phyloP scores from a whole-genome alignment of 2,797 vertebrate genomes.

The Aphelocoma californica region DNA sequence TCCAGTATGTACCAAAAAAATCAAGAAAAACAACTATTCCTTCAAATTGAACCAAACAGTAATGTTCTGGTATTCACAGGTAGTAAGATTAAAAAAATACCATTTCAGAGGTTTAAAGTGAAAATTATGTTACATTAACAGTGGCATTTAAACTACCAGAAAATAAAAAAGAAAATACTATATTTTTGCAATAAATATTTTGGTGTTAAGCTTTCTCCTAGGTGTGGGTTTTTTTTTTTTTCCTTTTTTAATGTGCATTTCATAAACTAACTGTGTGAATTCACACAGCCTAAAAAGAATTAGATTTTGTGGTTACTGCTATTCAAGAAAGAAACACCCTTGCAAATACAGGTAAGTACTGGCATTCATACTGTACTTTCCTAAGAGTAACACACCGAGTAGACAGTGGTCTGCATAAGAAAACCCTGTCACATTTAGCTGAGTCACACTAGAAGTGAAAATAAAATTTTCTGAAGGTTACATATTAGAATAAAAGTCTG shows the following conservation, averaged over 20 bases:
- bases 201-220: not conserved
- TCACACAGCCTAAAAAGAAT: not conserved
- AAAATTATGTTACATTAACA: not conserved
- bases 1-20: not conserved
- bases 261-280: not conserved
- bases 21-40: too few species aligned
- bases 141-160: not conserved
- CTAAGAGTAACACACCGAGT: not conserved
- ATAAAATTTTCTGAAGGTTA: not conserved
- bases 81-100: not conserved
- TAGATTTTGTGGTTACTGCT: not conserved
- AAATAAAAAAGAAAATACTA: not conserved
- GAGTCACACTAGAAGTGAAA: not conserved
- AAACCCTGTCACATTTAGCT: not conserved
- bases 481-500: not conserved
- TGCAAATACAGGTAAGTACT: not conserved
- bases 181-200: not conserved
- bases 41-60: not conserved
- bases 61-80: not conserved
- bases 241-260: accelerated
- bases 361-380: not conserved
- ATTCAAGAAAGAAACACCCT: not conserved
- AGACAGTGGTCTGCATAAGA: not conserved
- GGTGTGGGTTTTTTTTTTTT: too few species aligned
- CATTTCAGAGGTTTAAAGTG: not conserved